Base-by-base conservation (phyloP, 2,797 vertebrate species). In the Odontamblyopus lacepedii region DNA sequence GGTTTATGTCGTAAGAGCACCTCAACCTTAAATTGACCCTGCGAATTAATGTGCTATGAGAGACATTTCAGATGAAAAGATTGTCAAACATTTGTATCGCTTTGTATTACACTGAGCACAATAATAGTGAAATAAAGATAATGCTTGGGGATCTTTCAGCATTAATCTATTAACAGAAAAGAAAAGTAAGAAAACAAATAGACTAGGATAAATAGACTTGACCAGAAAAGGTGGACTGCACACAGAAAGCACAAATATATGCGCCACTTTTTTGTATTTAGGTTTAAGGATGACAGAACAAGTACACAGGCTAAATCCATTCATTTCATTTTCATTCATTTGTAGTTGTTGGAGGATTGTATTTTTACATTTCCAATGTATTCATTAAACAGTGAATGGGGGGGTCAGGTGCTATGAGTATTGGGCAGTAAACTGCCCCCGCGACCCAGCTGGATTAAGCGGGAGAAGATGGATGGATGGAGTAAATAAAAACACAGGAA, bases 91-190 rank as follows among this genome's bases (percentile, higher is more conserved):
- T 63, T 69, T 71, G 38, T 35, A 70, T 67, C 63, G 57, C 26
- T 48, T 74, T 79, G 69, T 19, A 5, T 79, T 61, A 84, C 65
- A 66, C 53, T 78, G 71, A 11, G 5, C 73, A 32, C 57, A 16
- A 55, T 79, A 78, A 79, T 29, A 27, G 15, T 81, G 68, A 77
- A 87, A 85, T 78, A 70, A 30, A 85, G 63, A 53, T 19, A 26
- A 56, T 56, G n/a, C 62, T 16, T 73, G 27, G 38, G 70, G 19
- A 56, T 73, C 72, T 80, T 79, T 78, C 44, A 48, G 41, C 71
- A 76, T 84, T 60, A 90, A 82, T 85, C 78, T 87, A 84, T 82
- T 77, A 85, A 79, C 87, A 85, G 87, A 84, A 85, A 77, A 84
- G 74, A 56, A 72, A 69, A 62, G 76, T 75, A 78, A 82, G 69